Base-by-base conservation (phyloP, 2,797 vertebrate genomes). In the Labroides dimidiatus region DNA sequence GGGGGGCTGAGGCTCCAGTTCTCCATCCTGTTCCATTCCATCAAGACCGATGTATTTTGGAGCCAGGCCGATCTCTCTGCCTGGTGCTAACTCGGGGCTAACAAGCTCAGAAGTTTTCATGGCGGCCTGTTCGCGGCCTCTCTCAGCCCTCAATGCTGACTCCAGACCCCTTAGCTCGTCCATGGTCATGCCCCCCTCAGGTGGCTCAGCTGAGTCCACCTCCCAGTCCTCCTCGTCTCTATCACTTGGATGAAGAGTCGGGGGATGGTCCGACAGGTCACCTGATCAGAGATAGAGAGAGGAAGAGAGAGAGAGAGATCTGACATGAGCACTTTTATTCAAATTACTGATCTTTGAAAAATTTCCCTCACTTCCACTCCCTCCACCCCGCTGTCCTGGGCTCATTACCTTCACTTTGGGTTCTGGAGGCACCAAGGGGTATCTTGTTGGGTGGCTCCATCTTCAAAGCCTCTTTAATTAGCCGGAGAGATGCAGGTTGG, bases 31-130 rank as follows among this genome's bases (percentile, higher is more conserved):
- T 74, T 94, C 93, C 86, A 95, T 79, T 36, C 94, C 94, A 16
- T 95, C 94, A 0, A 95, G 90, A 30, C 94, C 94, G 0, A 95
- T 95, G 87, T 94, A 95, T 69, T 93, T 94, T 10, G 89, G 91
- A 7, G 79, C 82, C 59, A 77, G 63, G 21, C 59, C 71, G n/a
- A 74, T 64, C 51, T 89, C 79, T 21, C 85, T 75, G 42, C 77
- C 80, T 37, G 57, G 69, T 4, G 49, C 67, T 14, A 75, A 13
- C 17, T 69, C 61, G 0, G 89, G 71, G 56, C 77, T 80, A 20
- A 69, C 72, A 1, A 53, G 69, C 43, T 81, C 70, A 1, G 87
- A 73, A 3, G 71, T 52, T 0, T 71, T 72, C 55, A 84, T 73
- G 41, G 80, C 58, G 0, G 89, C 87, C 77, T 92, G 85, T 63